Evolutionary conservation across 2,888 invertebrate species (phyloP), one percentile per base, ranked within the genome.

Genomic region (Bombyx huttoni): DNA sequence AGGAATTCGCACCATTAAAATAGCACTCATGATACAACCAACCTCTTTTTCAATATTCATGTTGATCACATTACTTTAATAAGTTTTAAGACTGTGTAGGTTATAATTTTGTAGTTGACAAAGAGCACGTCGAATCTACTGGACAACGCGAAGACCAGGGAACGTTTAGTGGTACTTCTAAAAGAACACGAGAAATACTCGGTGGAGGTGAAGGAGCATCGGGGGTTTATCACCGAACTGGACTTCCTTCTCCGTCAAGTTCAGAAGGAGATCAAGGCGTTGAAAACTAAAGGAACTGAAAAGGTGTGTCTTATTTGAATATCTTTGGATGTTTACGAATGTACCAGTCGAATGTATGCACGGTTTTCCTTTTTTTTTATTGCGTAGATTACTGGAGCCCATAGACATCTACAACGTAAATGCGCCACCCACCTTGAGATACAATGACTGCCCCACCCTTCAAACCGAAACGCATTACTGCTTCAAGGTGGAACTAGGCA

Each of bases 111-210:
- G 24, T 12, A 40, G 88, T 67, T 88, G 53, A 70, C 91, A 6
- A 91, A 87, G 58, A 91, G 91, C 57, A 84, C 88, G 0, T 80
- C 85, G 3, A 92, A 91, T 64, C 73, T 87, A 47, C 80, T 89
- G 49, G 90, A 89, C 64, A 91, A 91, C 57, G 78, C 83, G 2
- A 80, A 74, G 56, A 83, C 89, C 3, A 78, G 90, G 0, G 83
- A 87, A 45, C 89, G 89, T 55, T 76, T 93, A 55, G 78, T 89
- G 47, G 68, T 71, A 0, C 79, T 92, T 0, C 68, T 93, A 9
- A 81, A 88, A 13, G 89, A 91, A 47, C 89, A 92, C 57, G 88
- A 90, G 53, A 85, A 85, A 46, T 90, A 89, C 55, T 75, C 88
- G 0, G 68, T 83, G 0, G 86, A 88, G 55, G 90, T 91, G 10